A percentile compares a stretch with the other conserved stretches of the same genome.
These are phyloP conservation scores for Sylvia atricapilla DNA, from an alignment of 2,113 vertebrate genomes.

Conservation along the genomic window DNA sequence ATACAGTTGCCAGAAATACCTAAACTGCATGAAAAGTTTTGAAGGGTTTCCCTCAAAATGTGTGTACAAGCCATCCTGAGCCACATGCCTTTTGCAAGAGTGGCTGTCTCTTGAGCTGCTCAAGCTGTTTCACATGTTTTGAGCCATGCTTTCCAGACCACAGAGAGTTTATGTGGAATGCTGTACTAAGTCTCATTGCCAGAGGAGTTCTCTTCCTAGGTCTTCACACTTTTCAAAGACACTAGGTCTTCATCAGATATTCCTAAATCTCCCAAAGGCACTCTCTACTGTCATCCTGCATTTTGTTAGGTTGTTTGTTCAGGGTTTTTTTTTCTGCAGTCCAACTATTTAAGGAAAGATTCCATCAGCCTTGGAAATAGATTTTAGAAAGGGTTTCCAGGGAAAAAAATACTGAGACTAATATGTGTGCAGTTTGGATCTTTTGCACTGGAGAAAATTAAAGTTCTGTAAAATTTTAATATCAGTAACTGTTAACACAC, in stretches of 20 bases:
- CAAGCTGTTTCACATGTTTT: not conserved
- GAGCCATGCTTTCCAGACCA: not conserved
- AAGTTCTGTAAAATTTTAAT: not conserved
- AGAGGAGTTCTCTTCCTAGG: not conserved
- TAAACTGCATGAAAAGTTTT: not conserved
- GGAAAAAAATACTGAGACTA: not conserved
- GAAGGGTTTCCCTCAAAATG: not conserved
- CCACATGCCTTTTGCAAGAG: accelerated
- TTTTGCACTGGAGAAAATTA: not conserved
- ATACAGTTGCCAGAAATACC: not conserved
- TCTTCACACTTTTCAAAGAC: not conserved
- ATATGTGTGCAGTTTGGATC: not conserved
- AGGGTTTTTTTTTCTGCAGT: accelerated
- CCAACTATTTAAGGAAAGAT: not conserved
- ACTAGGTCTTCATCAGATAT: not conserved
- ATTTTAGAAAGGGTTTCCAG: not conserved
- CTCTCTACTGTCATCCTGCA: not conserved
- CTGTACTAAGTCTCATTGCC: not conserved
- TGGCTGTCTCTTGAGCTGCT: not conserved
- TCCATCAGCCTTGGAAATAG: not conserved
- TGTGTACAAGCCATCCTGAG: not conserved
- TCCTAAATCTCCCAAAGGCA: not conserved
- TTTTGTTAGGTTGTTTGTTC: not conserved
- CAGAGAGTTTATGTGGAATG: not conserved
- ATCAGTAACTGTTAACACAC: not conserved